Evolutionary conservation across 2,888 invertebrate genomes (phyloP).

Genomic region (Pterostichus niger): DNA sequence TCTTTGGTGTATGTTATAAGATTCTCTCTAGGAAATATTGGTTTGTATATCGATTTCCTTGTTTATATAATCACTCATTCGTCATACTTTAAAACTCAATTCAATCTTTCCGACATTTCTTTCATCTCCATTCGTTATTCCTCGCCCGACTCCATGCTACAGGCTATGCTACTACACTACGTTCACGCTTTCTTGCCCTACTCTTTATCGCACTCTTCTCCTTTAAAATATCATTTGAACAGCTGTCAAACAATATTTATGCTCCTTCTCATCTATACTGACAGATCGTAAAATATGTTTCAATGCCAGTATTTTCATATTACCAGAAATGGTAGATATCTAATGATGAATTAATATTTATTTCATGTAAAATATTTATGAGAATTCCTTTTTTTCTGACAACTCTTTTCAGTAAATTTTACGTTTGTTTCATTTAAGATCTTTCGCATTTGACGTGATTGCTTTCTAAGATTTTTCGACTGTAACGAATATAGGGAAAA

Average conservation of each 20-base stretch:
- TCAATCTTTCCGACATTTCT: conserved; percentile 52
- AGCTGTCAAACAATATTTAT: conserved; percentile 54
- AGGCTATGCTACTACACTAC: conserved; percentile 1
- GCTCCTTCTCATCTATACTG: conserved; percentile 48
- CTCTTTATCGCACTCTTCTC: conserved; percentile 36
- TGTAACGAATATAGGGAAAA: no score
- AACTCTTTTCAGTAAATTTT: no score
- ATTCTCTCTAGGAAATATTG: conserved; percentile 2
- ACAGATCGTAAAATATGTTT: conserved; percentile 46
- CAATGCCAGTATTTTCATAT: conserved; percentile 12
- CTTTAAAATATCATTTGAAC: conserved; percentile 53
- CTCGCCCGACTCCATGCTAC: neutral
- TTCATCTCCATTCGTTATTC: conserved; percentile 51
- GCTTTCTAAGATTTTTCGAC: no score
- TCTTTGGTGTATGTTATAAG: no score
- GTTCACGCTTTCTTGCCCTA: conserved; percentile 1
- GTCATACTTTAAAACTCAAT: conserved; percentile 54
- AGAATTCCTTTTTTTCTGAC: no score
- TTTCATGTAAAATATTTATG: no score
- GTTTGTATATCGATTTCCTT: conserved; percentile 42
- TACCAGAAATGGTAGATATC: neutral
- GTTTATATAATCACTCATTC: conserved; percentile 54
- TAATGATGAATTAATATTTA: conserved; percentile 18
- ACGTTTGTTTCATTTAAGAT: no score
- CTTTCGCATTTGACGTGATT: no score